Evolutionary conservation across 2,888 invertebrate species (phyloP).

Genomic region (Dynastes grantii): DNA sequence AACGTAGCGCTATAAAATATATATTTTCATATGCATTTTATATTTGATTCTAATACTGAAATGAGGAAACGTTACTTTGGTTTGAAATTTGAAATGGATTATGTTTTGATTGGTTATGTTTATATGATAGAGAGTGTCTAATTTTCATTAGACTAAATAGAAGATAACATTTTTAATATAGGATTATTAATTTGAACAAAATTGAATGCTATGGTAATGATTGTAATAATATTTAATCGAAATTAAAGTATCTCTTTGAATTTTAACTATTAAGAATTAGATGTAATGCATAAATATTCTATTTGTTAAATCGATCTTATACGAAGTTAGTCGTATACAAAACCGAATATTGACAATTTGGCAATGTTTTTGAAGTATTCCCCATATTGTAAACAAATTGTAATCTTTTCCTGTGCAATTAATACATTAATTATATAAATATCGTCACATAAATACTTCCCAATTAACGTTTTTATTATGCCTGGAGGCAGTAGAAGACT

Average conservation of each 20-base stretch:
- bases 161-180: not conserved
- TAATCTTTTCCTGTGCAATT: not conserved
- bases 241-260: not conserved
- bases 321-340: not conserved
- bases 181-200: not conserved
- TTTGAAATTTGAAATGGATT: constrained; percentile 24
- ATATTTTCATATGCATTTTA: not conserved
- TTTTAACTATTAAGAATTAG: too few species aligned
- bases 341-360: constrained; percentile 14
- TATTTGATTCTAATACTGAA: not conserved
- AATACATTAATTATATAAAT: not conserved
- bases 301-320: not conserved
- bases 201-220: not conserved
- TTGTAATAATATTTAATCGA: not conserved
- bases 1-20: not conserved
- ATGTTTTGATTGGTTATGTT: not conserved
- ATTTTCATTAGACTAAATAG: not conserved
- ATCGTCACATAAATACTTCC: constrained; percentile 5
- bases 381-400: constrained; percentile 21
- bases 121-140: not conserved
- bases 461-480: constrained; percentile 53
- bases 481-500: constrained; percentile 61
- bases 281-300: too few species aligned
- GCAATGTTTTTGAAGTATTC: constrained; percentile 20
- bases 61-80: constrained; percentile 17